Evolutionary conservation across 2,888 invertebrate species (phyloP).

Genomic region (Anagyrus pseudococci): DNA sequence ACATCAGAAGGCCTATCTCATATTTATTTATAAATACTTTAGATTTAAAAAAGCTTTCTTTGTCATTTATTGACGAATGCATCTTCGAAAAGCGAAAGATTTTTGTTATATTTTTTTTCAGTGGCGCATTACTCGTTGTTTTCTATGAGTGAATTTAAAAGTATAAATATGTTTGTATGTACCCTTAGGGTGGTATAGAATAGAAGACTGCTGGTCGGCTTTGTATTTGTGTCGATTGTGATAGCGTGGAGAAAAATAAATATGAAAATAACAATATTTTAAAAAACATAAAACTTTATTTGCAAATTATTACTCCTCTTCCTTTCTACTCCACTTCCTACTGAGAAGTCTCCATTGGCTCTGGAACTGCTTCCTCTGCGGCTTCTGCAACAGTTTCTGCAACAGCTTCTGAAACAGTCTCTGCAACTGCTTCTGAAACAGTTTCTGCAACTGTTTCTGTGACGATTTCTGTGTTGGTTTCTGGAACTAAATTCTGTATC

Average conservation of each 20-base stretch:
- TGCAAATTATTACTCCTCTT: slow-evolving; percentile 11
- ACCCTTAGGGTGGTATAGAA: slow-evolving; percentile 40
- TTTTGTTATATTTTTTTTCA: slow-evolving; percentile 16
- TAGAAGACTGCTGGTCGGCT: slow-evolving; percentile 47
- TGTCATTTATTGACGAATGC: slow-evolving; percentile 14
- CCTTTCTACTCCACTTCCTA: slow-evolving; percentile 12
- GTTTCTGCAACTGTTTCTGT: neutral
- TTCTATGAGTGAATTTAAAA: slow-evolving; percentile 33
- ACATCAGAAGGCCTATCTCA: slow-evolving; percentile 24
- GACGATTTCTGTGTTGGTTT: slow-evolving; percentile 37
- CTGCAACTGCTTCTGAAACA: neutral
- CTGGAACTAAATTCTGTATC: slow-evolving; percentile 53
- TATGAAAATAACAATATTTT: slow-evolving; percentile 27
- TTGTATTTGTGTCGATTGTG: slow-evolving; percentile 43
- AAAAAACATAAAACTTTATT: slow-evolving; percentile 27
- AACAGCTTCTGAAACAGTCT: neutral
- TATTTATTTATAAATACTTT: slow-evolving; percentile 30
- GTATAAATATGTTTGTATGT: slow-evolving; percentile 35
- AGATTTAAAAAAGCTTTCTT: slow-evolving; percentile 25
- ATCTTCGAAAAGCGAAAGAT: slow-evolving; percentile 6
- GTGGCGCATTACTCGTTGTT: slow-evolving; percentile 36
- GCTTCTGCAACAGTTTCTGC: neutral
- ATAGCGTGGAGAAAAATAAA: slow-evolving; percentile 42
- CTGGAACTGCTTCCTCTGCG: neutral
- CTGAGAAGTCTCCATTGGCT: neutral